These are phyloP conservation scores for Platycnemis pennipes DNA, from an alignment of 2,888 invertebrate species.

Conservation along the genomic window DNA sequence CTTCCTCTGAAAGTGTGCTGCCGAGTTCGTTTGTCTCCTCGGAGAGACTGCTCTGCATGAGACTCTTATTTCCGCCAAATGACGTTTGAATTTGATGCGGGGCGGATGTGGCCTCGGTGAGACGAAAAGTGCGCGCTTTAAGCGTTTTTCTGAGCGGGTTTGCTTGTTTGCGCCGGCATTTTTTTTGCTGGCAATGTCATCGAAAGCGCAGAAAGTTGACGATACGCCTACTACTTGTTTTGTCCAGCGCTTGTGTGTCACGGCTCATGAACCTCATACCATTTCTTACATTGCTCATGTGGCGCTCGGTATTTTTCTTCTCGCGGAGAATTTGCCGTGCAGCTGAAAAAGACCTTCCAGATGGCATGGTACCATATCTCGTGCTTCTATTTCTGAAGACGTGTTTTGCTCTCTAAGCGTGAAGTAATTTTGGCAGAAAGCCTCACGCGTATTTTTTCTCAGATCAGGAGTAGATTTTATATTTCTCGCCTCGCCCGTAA, in stretches of 20 bases:
- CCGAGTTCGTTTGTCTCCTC: background rate
- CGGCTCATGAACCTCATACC: background rate
- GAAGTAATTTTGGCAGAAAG: background rate
- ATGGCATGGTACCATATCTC: background rate
- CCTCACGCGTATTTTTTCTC: background rate
- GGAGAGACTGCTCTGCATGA: background rate
- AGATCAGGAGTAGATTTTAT: background rate
- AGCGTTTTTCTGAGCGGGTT: background rate
- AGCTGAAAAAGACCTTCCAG: background rate
- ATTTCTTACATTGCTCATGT: background rate
- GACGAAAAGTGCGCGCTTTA: background rate
- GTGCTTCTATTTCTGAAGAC: background rate
- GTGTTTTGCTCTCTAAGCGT: background rate
- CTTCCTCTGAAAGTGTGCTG: background rate
- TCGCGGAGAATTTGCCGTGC: background rate
- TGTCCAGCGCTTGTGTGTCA: background rate
- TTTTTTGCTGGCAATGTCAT: background rate
- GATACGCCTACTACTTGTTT: background rate
- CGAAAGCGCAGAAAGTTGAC: background rate
- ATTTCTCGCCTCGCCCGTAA: background rate
- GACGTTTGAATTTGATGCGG: background rate
- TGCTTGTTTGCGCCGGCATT: background rate
- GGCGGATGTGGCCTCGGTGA: background rate
- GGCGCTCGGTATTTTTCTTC: background rate
- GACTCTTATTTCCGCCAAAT: background rate